phyloP scores from a whole-genome alignment of 2,797 vertebrate species.

The Pseudochromis fuscus region DNA sequence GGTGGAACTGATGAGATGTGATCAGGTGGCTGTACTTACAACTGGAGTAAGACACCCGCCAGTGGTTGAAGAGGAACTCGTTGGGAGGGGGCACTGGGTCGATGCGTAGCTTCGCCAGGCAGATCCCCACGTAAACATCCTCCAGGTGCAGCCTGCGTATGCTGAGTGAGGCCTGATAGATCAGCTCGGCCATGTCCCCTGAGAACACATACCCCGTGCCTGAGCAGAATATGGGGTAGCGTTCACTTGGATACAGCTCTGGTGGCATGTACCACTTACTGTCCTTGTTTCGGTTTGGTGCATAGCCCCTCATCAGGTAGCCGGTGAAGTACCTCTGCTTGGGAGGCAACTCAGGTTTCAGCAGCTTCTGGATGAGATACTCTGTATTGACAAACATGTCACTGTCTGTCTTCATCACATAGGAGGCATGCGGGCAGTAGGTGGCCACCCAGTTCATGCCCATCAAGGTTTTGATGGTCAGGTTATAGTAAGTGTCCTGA shows the following conservation, averaged over 20 bases:
- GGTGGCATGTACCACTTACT: slow-evolving; percentile 99
- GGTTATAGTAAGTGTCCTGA: slow-evolving; percentile 96
- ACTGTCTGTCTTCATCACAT: slow-evolving; percentile 99
- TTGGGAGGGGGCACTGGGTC: slow-evolving; percentile 97
- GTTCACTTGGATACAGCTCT: slow-evolving; percentile 97
- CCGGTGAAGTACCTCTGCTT: slow-evolving; percentile 95
- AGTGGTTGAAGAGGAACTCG: slow-evolving; percentile 99
- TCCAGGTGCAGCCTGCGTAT: slow-evolving; percentile 97
- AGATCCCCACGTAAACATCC: slow-evolving; percentile 98
- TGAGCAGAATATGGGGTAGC: slow-evolving; percentile 98
- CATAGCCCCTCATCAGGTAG: slow-evolving; percentile 98
- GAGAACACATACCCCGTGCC: slow-evolving; percentile 99
- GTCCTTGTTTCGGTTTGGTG: slow-evolving; percentile 97
- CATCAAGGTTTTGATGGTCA: slow-evolving; percentile 99
- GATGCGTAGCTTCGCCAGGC: slow-evolving; percentile 95
- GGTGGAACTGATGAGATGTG: slow-evolving; percentile 99
- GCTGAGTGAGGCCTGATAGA: slow-evolving; percentile 95
- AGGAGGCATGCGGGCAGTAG: slow-evolving; percentile 89
- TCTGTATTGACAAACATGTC: slow-evolving; percentile 99
- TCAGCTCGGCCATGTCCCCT: slow-evolving; percentile 95
- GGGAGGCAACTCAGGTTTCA: slow-evolving; percentile 93
- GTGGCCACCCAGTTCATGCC: slow-evolving; percentile 99
- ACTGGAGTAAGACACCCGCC: slow-evolving; percentile 99
- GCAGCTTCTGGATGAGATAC: slow-evolving; percentile 97
- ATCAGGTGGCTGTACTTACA: slow-evolving; percentile 99